These are phyloP conservation scores for Cepaea nemoralis DNA, from an alignment of 1,140 invertebrate species.

Conservation along the genomic window DNA sequence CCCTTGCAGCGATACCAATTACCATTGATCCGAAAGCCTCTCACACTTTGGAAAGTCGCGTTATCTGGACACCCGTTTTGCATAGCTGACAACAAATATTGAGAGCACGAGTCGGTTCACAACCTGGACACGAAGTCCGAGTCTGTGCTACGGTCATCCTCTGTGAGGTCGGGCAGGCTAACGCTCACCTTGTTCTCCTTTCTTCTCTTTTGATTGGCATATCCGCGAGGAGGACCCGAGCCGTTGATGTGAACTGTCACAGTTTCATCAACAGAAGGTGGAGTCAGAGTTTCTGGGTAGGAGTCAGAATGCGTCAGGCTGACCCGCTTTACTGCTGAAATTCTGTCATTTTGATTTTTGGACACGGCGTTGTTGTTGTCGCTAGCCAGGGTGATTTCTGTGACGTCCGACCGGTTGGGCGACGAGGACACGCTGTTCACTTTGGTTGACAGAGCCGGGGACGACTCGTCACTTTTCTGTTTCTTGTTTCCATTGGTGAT, in stretches of 20 bases:
- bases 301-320: not conserved
- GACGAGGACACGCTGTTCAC: not conserved
- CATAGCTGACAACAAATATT: too few species aligned
- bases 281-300: not conserved
- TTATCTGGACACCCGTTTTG: too few species aligned
- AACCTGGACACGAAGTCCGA: not conserved
- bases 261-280: not conserved
- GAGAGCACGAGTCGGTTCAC: too few species aligned
- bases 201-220: too few species aligned
- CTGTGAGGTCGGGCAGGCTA: not conserved
- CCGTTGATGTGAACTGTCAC: slow-evolving; percentile 29
- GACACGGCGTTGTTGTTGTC: slow-evolving; percentile 23
- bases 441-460: not conserved
- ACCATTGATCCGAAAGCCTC: too few species aligned
- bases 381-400: not conserved
- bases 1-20: too few species aligned
- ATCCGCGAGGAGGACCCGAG: slow-evolving; percentile 1
- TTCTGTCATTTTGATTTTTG: not conserved
- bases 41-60: too few species aligned
- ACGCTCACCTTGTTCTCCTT: not conserved
- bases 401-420: not conserved
- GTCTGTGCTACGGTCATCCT: not conserved
- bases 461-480: not conserved
- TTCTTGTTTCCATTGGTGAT: slow-evolving; percentile 30
- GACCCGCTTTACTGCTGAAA: too few species aligned